These are phyloP conservation scores for Cynopterus sphinx DNA, from an alignment of 2,797 vertebrate genomes.

Conservation along the genomic window DNA sequence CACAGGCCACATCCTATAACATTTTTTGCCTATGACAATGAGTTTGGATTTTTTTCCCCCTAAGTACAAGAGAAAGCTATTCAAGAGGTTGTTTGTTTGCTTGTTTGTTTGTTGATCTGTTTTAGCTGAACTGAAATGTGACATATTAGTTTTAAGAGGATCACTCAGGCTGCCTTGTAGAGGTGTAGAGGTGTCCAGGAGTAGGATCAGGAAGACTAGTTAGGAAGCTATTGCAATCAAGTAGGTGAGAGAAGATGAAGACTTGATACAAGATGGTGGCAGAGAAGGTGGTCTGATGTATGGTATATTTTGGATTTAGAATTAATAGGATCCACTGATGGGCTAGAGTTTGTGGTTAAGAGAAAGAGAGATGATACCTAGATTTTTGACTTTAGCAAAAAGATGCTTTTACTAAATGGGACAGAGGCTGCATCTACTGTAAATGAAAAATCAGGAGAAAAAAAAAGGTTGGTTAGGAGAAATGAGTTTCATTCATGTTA, in stretches of 20 bases:
- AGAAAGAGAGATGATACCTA: not conserved
- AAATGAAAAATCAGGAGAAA: not conserved
- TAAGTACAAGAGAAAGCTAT: not conserved
- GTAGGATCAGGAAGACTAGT: not conserved
- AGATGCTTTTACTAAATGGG: not conserved
- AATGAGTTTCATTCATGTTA: not conserved
- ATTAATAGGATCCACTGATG: not conserved
- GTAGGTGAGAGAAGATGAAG: not conserved
- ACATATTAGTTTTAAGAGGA: not conserved
- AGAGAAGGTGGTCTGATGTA: not conserved
- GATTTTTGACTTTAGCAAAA: not conserved
- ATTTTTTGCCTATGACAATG: not conserved
- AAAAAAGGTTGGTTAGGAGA: not conserved
- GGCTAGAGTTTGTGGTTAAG: not conserved
- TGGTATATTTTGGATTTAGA: not conserved
- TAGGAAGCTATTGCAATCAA: not conserved
- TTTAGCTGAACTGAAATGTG: not conserved
- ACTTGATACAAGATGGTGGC: not conserved
- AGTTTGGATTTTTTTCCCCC: not conserved
- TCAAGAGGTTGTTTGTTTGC: not conserved
- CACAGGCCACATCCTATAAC: not conserved
- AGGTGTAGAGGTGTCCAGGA: not conserved
- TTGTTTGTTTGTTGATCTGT: too few relatives aligned
- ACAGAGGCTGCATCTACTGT: not conserved
- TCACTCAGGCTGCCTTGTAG: not conserved